Percentiles rank a stretch among this genome's conserved stretches.
These are phyloP conservation scores for Hippopotamyrus pictus DNA, from an alignment of 2,797 vertebrate genomes.

Conservation along the genomic window DNA sequence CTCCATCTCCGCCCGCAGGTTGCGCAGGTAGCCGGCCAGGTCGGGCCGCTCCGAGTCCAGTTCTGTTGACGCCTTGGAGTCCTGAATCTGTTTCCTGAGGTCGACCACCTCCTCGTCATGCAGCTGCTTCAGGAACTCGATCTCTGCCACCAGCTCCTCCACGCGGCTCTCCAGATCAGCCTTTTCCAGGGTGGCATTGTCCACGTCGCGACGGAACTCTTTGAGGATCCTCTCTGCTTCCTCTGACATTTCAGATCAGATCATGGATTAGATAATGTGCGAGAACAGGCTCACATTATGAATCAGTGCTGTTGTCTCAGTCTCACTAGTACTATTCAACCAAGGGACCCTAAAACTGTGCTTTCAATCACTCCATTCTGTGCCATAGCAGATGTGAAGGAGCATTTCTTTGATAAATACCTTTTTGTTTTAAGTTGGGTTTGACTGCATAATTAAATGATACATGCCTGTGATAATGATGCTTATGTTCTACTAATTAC, in stretches of 20 bases:
- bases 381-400: background rate
- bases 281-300: background rate
- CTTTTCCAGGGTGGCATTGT: slow-evolving; percentile 68
- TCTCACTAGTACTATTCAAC: background rate
- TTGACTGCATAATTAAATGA: background rate
- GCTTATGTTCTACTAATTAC: background rate
- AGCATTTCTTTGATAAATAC: background rate
- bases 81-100: slow-evolving; percentile 43
- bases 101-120: slow-evolving; percentile 64
- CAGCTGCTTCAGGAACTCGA: slow-evolving; percentile 68
- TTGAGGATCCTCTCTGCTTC: slow-evolving; percentile 68
- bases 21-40: slow-evolving; percentile 20
- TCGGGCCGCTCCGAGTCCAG: slow-evolving; percentile 25
- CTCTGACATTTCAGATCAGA: slow-evolving; percentile 32
- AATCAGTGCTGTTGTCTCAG: background rate
- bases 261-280: background rate
- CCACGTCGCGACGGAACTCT: slow-evolving; percentile 72
- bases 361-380: background rate
- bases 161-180: slow-evolving; percentile 63
- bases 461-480: background rate
- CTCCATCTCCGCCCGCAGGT: slow-evolving; percentile 32
- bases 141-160: slow-evolving; percentile 61
- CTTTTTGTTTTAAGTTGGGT: background rate
- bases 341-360: background rate
- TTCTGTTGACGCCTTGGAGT: slow-evolving; percentile 17